Base-by-base conservation (phyloP, 2,113 vertebrate genomes). In the Mesembrinibis cayennensis region DNA sequence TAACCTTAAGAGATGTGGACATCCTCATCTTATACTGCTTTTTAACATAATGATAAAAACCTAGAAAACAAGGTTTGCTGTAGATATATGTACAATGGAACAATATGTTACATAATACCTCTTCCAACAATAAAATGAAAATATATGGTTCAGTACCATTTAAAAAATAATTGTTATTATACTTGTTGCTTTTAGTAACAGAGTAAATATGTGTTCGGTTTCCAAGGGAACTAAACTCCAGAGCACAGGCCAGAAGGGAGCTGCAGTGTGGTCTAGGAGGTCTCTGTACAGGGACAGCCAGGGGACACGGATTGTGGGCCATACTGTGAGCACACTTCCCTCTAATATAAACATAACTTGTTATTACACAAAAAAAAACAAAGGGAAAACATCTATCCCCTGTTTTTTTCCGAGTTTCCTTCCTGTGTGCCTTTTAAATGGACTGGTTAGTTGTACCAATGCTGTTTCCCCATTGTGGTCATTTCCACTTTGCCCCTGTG, bases 201-300 rank as follows among this genome's bases (percentile, higher is more conserved):
- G 16, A n/a, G 47, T 78, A 67, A 80, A 49, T 26, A 30, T 85
- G 13, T 73, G n/a, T 61, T 83, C 79, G 69, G 74, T 94, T 95
- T 94, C 83, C 55, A 70, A 90, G 62, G 42, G 44, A 80, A 78
- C 30, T 66, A 10, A 93, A 42, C 42, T 87, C 55, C 63, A 78
- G 42, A 91, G 49, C 50, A 77, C 3, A 38, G 71, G 79, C 30
- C 34, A 56, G 85, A 77, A 88, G 27, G 63, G 44, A 84, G 27
- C 52, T 90, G 42, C 50, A 56, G 44, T 14, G 40, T 81, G 45
- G 62, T 55, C 44, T 34, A 40, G 53, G 58, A 53, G 62, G 32
- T 72, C 53, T 55, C 58, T 0, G 0, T 29, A 40, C 0, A 0
- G 10, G 59, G 50, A 70, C n/a, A 80, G 44, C 27, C 29, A 36